Conservation (phyloP, 2,888 invertebrate species). For the Barypeithes pellucidus region DNA sequence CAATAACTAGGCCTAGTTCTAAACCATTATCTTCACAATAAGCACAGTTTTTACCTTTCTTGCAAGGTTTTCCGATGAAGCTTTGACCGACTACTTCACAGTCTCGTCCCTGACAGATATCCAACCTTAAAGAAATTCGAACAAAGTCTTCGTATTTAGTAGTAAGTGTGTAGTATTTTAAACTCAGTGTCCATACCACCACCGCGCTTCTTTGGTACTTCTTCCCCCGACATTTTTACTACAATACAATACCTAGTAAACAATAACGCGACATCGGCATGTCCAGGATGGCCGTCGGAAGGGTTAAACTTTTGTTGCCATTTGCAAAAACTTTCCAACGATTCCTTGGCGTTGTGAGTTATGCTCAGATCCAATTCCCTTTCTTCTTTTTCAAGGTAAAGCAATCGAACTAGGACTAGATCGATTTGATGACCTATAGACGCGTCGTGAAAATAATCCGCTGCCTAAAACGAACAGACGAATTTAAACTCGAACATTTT, state of each 20-base stretch:
- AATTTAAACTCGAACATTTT: neutral
- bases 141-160: too few relatives aligned
- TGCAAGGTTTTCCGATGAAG: conserved; percentile 26
- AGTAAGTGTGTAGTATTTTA: too few relatives aligned
- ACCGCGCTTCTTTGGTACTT: too few relatives aligned
- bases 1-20: conserved; percentile 31
- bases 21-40: conserved; percentile 42
- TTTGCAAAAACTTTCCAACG: conserved; percentile 43
- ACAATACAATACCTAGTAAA: conserved; percentile 42
- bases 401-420: conserved; percentile 31
- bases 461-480: conserved; percentile 28
- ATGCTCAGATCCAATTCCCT: conserved; percentile 35
- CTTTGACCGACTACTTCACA: conserved; percentile 39
- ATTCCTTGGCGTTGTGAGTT: conserved; percentile 29
- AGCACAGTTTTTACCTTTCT: conserved; percentile 36
- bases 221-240: too few relatives aligned
- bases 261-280: conserved; percentile 36
- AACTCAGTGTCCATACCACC: too few relatives aligned
- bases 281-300: conserved; percentile 24
- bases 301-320: conserved; percentile 43
- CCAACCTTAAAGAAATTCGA: conserved; percentile 27
- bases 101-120: conserved; percentile 35
- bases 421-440: conserved; percentile 36
- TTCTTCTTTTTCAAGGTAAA: conserved; percentile 42
- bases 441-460: conserved; percentile 33